phyloP scores from a whole-genome alignment of 1,140 invertebrate species.

The Dendroctonus ponderosae region DNA sequence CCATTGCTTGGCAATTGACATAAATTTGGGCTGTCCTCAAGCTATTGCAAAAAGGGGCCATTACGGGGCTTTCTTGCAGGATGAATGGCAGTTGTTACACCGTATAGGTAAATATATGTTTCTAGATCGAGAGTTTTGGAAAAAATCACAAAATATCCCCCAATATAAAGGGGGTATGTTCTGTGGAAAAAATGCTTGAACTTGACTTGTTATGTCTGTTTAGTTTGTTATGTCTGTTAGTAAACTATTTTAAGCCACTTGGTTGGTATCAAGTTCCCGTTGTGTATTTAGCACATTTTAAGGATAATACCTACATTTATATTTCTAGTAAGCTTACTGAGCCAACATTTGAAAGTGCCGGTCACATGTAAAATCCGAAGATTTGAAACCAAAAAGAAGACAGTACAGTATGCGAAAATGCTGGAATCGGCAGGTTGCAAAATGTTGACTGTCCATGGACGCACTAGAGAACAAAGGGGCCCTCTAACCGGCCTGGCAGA shows the following conservation, averaged over 20 bases:
- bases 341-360: constrained; percentile 72
- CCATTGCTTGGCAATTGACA: constrained; percentile 92
- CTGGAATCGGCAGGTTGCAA: constrained; percentile 90
- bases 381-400: constrained; percentile 84
- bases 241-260: neutral
- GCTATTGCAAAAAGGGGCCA: constrained; percentile 88
- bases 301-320: too few relatives aligned
- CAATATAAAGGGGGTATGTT: too few relatives aligned
- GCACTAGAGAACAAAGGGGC: constrained; percentile 95
- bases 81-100: constrained; percentile 86
- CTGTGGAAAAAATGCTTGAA: too few relatives aligned
- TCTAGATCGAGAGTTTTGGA: too few relatives aligned
- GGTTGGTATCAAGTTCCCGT: neutral
- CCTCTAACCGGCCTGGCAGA: constrained; percentile 89
- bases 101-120: constrained; percentile 68
- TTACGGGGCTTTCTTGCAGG: constrained; percentile 91
- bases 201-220: too few relatives aligned
- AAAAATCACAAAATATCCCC: too few relatives aligned
- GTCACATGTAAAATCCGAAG: constrained; percentile 96
- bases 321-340: constrained; percentile 64
- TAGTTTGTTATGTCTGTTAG: too few relatives aligned
- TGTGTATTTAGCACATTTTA: constrained; percentile 7
- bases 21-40: constrained; percentile 98
- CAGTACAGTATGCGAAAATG: constrained; percentile 91
- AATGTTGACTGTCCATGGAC: constrained; percentile 92